These are phyloP conservation scores for Lerista edwardsae DNA, from an alignment of 2,797 vertebrate genomes.

Conservation along the genomic window DNA sequence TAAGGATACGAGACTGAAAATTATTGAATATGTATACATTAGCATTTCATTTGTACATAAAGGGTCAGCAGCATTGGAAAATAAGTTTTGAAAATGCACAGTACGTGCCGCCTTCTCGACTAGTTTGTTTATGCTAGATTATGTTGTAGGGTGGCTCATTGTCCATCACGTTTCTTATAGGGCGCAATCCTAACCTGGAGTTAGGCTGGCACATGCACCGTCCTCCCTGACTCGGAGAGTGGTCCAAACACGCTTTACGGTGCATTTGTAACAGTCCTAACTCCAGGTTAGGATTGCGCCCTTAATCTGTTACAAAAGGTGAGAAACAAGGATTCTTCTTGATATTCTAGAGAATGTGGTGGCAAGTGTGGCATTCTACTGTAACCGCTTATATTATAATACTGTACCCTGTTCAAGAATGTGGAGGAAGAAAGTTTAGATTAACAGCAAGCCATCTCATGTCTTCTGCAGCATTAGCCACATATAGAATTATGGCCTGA, in stretches of 20 bases:
- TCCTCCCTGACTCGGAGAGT: no score
- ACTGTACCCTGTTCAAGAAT: background rate
- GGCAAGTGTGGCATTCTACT: background rate
- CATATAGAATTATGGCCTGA: background rate
- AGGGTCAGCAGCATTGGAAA: slow-evolving; percentile 13
- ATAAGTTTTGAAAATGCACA: background rate
- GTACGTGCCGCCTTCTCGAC: background rate
- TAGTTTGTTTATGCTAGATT: background rate
- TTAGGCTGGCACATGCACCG: no score
- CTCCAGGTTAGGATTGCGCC: no score
- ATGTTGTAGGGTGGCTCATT: slow-evolving; percentile 4
- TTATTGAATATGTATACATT: background rate
- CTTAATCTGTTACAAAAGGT: slow-evolving; percentile 7
- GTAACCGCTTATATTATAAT: slow-evolving; percentile 22
- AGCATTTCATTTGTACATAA: background rate
- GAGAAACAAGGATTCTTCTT: background rate
- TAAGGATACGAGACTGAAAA: slow-evolving; percentile 7
- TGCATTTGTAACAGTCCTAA: no score
- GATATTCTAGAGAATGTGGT: background rate
- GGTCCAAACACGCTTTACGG: no score
- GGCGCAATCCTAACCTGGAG: no score
- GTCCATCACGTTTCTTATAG: slow-evolving; percentile 28
- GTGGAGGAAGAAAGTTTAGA: background rate
- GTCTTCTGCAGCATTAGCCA: background rate
- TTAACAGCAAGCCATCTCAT: background rate